Percentiles rank a stretch among this genome's conserved stretches.
These are phyloP conservation scores for Gallinago solitaria DNA, from an alignment of 2,797 vertebrate species.

Conservation along the genomic window DNA sequence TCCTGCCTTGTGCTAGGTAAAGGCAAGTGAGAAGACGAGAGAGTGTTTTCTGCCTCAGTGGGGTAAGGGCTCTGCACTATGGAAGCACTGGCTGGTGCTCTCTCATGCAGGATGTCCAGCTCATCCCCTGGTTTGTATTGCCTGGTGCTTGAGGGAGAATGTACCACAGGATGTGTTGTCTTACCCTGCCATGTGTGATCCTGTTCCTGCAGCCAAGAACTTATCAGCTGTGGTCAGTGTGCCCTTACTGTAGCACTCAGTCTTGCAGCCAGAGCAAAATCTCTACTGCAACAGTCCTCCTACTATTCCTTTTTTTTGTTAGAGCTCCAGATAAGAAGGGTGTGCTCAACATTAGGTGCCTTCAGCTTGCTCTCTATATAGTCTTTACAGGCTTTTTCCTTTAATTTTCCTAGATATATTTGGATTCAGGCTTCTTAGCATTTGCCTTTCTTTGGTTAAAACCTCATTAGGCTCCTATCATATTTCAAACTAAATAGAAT, in stretches of 20 bases:
- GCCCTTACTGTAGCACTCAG: not conserved
- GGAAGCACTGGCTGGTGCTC: not conserved
- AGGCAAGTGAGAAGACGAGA: not conserved
- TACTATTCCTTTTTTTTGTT: not conserved
- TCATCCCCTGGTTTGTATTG: not conserved
- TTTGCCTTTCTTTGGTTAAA: slow-evolving; percentile 38
- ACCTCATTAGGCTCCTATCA: slow-evolving; percentile 34
- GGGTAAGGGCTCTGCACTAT: not conserved
- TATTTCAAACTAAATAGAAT: slow-evolving; percentile 57
- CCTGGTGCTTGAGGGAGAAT: accelerated
- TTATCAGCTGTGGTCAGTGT: not conserved
- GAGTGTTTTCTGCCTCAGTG: not conserved
- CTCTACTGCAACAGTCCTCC: not conserved
- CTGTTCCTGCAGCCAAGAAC: not conserved
- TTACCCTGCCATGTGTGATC: not conserved
- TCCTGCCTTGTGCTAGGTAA: not conserved
- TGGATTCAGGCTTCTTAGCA: not conserved
- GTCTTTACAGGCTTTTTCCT: not conserved
- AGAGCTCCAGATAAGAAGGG: not conserved
- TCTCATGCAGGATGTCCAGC: not conserved
- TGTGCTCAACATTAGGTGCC: not conserved
- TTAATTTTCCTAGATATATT: slow-evolving; percentile 26
- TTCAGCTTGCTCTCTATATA: not conserved
- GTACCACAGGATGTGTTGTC: not conserved
- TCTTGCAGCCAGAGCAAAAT: not conserved